Percentiles rank a stretch among this genome's conserved stretches.
These are phyloP conservation scores for Papilio machaon DNA, from an alignment of 1,140 invertebrate genomes.

Conservation along the genomic window DNA sequence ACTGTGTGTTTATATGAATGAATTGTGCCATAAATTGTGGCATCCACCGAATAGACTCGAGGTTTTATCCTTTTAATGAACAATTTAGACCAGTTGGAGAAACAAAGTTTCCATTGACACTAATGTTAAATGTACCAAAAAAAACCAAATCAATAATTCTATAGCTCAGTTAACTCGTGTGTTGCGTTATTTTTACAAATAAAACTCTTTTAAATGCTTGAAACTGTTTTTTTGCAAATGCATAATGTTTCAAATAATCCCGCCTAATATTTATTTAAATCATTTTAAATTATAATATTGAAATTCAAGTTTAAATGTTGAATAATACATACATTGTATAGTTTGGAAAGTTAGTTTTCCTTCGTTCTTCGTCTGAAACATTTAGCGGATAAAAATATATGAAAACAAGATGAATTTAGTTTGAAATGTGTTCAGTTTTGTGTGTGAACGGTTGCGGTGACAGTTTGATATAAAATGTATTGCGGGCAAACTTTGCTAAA, in stretches of 20 bases:
- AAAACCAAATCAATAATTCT: constrained; percentile 52
- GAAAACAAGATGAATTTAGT: neutral
- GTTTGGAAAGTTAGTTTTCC: neutral
- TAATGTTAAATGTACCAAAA: constrained; percentile 60
- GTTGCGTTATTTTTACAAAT: constrained; percentile 37
- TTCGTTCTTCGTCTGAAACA: neutral
- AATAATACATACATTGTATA: neutral
- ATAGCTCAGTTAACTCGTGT: constrained; percentile 47
- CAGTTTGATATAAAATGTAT: constrained; percentile 63
- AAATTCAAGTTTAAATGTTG: too few relatives aligned
- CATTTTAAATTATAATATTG: too few relatives aligned
- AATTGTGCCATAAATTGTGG: constrained; percentile 47
- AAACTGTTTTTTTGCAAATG: neutral
- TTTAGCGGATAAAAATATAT: neutral
- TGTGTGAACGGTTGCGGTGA: constrained; percentile 4
- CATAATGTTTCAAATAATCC: neutral
- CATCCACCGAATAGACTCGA: constrained; percentile 52
- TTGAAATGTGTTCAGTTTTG: neutral
- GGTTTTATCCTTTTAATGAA: constrained; percentile 48
- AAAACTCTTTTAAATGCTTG: neutral
- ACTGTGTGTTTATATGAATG: constrained; percentile 41
- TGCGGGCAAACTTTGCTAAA: constrained; percentile 71
- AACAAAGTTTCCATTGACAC: constrained; percentile 58
- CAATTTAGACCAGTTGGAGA: constrained; percentile 42
- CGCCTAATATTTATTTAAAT: neutral